Conservation (phyloP, 2,888 invertebrate genomes). For the Drosophila testacea region DNA sequence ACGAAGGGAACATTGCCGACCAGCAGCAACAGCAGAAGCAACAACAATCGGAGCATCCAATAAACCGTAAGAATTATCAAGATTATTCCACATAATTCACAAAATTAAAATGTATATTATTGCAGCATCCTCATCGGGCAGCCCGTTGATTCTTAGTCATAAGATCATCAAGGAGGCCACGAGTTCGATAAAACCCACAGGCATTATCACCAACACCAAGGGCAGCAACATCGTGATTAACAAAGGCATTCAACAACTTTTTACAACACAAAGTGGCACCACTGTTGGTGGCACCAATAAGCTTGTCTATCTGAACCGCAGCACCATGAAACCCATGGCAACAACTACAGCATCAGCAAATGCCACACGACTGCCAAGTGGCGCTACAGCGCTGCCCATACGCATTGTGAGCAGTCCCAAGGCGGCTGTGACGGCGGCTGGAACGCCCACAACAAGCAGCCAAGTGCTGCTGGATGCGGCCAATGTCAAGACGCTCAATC, state of each 20-base stretch:
- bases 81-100: neutral
- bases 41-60: constrained; percentile 22
- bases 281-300: constrained; percentile 71
- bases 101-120: neutral
- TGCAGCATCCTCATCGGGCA: constrained; percentile 39
- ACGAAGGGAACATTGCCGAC: constrained; percentile 83
- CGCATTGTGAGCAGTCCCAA: constrained; percentile 57
- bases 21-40: constrained; percentile 58
- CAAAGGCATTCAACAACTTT: constrained; percentile 66
- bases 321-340: constrained; percentile 82
- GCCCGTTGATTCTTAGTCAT: constrained; percentile 79
- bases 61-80: constrained; percentile 52
- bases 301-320: constrained; percentile 84
- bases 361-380: constrained; percentile 63
- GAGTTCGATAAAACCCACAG: constrained; percentile 29
- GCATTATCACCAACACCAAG: constrained; percentile 40
- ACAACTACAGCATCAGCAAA: constrained; percentile 74
- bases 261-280: constrained; percentile 48
- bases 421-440: constrained; percentile 23
- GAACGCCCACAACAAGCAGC: constrained; percentile 24
- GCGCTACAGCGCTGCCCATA: constrained; percentile 66
- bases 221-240: constrained; percentile 78
- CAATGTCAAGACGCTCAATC: constrained; percentile 53
- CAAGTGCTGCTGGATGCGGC: constrained; percentile 52
- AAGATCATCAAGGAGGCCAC: constrained; percentile 81